Evolutionary conservation across 1,140 invertebrate genomes (phyloP).

Genomic region (Tetranychus urticae): DNA sequence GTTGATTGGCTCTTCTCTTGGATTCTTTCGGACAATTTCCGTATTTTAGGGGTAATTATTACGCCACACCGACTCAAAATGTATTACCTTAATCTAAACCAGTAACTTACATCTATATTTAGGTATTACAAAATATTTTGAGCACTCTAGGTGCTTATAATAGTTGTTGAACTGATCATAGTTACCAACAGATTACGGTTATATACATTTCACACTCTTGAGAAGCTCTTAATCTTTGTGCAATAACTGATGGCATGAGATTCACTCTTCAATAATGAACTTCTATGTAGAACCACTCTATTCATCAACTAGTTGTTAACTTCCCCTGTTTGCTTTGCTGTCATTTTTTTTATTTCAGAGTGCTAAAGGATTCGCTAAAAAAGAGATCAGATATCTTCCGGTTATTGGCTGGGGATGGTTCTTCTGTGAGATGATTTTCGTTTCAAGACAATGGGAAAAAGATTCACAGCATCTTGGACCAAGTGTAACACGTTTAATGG

Average conservation of each 20-base stretch:
- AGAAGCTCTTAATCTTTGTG: too few relatives aligned
- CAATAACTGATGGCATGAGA: too few relatives aligned
- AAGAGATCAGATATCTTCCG: slow-evolving; percentile 69
- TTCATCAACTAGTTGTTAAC: too few relatives aligned
- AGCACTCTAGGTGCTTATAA: not conserved
- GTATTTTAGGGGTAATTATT: slow-evolving; percentile 41
- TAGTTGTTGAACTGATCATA: too few relatives aligned
- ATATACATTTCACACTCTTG: too few relatives aligned
- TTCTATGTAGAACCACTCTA: too few relatives aligned
- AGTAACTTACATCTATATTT: slow-evolving; percentile 6
- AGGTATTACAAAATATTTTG: not conserved
- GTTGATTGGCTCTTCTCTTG: slow-evolving; percentile 80
- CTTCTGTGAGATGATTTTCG: slow-evolving; percentile 72
- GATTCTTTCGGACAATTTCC: slow-evolving; percentile 51
- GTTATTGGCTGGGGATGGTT: slow-evolving; percentile 84
- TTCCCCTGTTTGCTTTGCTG: not conserved
- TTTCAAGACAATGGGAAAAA: slow-evolving; percentile 71
- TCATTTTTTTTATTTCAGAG: slow-evolving; percentile 35
- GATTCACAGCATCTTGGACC: slow-evolving; percentile 51
- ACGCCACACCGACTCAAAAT: slow-evolving; percentile 9
- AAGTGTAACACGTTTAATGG: slow-evolving; percentile 51
- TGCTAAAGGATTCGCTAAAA: slow-evolving; percentile 84
- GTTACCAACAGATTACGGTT: too few relatives aligned
- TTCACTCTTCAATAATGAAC: too few relatives aligned
- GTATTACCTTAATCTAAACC: too few relatives aligned